phyloP scores from a whole-genome alignment of 2,888 invertebrate genomes.

The Andrena chrysosceles region DNA sequence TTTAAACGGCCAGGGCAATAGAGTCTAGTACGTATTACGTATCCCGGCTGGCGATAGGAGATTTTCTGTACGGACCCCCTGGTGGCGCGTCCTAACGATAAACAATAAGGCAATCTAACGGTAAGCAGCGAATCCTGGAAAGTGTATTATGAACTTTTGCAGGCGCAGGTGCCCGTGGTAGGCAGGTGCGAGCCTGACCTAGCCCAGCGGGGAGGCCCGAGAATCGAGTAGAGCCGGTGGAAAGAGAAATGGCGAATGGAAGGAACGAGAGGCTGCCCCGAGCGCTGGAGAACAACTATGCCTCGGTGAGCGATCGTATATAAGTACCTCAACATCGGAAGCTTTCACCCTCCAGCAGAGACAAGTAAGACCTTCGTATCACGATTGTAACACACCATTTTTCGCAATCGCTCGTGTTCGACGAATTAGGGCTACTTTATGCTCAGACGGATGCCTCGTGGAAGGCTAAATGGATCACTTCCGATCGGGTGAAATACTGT shows the following conservation, averaged over 20 bases:
- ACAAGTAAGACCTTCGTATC: constrained; percentile 12
- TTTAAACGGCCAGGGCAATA: constrained; percentile 7
- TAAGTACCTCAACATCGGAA: constrained; percentile 35
- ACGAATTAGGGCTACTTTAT: constrained; percentile 30
- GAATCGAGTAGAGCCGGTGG: constrained; percentile 43
- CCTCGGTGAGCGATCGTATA: constrained; percentile 47
- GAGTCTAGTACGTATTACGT: constrained; percentile 23
- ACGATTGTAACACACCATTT: constrained; percentile 25
- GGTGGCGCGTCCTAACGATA: constrained; percentile 27
- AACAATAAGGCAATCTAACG: constrained; percentile 56
- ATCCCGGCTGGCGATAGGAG: neutral
- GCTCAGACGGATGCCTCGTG: neutral
- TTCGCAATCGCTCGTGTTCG: constrained; percentile 13
- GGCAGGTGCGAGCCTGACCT: constrained; percentile 65
- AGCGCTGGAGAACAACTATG: constrained; percentile 33
- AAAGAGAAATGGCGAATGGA: constrained; percentile 61
- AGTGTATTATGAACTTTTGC: constrained; percentile 67
- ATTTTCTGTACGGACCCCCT: constrained; percentile 22
- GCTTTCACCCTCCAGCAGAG: constrained; percentile 50
- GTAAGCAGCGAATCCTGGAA: constrained; percentile 60
- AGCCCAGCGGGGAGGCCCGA: constrained; percentile 57
- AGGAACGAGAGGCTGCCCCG: constrained; percentile 49
- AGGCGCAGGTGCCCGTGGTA: constrained; percentile 55
- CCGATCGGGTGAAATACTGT: neutral
- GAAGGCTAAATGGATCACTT: neutral